Evolutionary conservation across 2,888 invertebrate genomes (phyloP).

Genomic region (Cheilosia urbana): DNA sequence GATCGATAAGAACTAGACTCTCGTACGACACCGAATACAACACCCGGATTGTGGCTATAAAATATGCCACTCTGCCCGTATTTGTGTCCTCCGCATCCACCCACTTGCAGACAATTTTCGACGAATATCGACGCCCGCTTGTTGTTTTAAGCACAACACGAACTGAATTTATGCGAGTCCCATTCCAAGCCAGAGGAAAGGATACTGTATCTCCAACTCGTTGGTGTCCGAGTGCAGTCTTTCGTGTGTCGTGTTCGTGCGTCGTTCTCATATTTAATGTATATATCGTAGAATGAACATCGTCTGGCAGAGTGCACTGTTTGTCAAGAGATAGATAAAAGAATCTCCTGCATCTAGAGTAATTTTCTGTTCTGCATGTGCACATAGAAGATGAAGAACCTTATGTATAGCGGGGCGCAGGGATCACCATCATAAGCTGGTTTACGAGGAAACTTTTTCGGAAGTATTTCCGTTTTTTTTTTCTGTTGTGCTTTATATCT

Average conservation of each 20-base stretch:
- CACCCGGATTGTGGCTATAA: slow-evolving; percentile 36
- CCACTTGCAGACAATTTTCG: slow-evolving; percentile 25
- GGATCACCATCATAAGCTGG: slow-evolving; percentile 59
- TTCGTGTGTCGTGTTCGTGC: slow-evolving; percentile 26
- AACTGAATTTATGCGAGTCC: slow-evolving; percentile 48
- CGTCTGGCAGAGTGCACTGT: slow-evolving; percentile 32
- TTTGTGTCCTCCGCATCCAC: slow-evolving; percentile 16
- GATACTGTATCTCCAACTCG: neutral
- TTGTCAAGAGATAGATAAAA: slow-evolving; percentile 47
- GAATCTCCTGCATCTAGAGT: slow-evolving; percentile 6
- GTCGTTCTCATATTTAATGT: slow-evolving; percentile 54
- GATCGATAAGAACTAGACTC: slow-evolving; percentile 33
- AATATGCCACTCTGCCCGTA: slow-evolving; percentile 29
- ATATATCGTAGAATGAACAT: slow-evolving; percentile 37
- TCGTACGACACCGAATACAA: slow-evolving; percentile 6
- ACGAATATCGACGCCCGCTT: slow-evolving; percentile 35
- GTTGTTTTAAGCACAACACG: slow-evolving; percentile 31
- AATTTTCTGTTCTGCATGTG: neutral
- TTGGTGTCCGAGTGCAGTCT: slow-evolving; percentile 2
- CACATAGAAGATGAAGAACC: slow-evolving; percentile 33
- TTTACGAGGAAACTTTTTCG: slow-evolving; percentile 54
- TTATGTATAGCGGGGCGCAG: neutral
- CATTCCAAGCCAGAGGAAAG: slow-evolving; percentile 23
- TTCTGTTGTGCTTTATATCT: slow-evolving; percentile 1
- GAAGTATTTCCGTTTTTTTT: neutral